Percentiles rank a stretch among this genome's conserved stretches.
These are phyloP conservation scores for Coluber constrictor DNA, from an alignment of 2,797 vertebrate species.

Conservation along the genomic window DNA sequence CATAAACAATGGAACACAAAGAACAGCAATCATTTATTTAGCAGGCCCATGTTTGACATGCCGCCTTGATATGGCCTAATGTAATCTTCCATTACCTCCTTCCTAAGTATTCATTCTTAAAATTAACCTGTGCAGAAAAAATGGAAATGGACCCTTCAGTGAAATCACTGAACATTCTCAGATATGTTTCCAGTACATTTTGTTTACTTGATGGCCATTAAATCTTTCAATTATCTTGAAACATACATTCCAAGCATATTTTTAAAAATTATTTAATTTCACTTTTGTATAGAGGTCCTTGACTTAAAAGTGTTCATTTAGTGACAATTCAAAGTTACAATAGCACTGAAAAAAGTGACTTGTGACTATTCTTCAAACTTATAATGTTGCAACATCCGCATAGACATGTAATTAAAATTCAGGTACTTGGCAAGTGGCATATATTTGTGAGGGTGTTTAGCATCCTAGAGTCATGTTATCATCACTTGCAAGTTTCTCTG, in stretches of 20 bases:
- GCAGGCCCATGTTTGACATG: background rate
- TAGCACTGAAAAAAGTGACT: background rate
- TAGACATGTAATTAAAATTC: background rate
- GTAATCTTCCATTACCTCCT: background rate
- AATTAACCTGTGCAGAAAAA: background rate
- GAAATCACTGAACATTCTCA: background rate
- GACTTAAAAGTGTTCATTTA: background rate
- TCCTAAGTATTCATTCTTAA: background rate
- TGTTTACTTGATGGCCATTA: background rate
- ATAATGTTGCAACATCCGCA: background rate
- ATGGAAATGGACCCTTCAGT: background rate
- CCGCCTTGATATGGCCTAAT: background rate
- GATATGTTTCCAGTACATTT: background rate
- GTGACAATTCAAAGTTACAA: background rate
- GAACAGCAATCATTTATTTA: background rate
- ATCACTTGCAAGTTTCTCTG: background rate
- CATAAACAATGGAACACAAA: background rate
- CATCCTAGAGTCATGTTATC: background rate
- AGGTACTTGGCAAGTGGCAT: background rate
- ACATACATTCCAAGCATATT: background rate
- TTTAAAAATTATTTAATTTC: background rate
- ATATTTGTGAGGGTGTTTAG: background rate
- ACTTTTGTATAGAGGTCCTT: background rate
- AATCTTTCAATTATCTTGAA: background rate
- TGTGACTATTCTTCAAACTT: background rate